These are phyloP conservation scores for Cyrtonyx montezumae DNA, from an alignment of 2,113 vertebrate genomes.

Conservation along the genomic window DNA sequence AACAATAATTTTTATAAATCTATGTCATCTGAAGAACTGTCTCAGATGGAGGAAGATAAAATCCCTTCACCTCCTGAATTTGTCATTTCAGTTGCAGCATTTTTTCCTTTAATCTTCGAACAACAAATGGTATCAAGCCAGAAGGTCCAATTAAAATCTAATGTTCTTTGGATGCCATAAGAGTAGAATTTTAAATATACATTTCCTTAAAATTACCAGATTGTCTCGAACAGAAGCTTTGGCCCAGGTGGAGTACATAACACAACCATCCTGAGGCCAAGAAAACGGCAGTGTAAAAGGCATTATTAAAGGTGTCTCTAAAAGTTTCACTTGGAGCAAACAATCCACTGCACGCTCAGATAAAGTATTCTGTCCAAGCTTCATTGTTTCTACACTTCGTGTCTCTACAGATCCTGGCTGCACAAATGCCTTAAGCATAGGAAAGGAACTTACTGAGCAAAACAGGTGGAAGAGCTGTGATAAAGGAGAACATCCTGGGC, in stretches of 20 bases:
- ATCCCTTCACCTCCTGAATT: not conserved
- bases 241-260: not conserved
- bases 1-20: not conserved
- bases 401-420: not conserved
- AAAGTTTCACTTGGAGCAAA: constrained; percentile 9
- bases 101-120: not conserved
- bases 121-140: not conserved
- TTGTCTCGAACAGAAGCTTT: not conserved
- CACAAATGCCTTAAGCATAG: fast-evolving
- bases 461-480: fast-evolving
- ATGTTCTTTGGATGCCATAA: not conserved
- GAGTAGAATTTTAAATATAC: not conserved
- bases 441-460: not conserved
- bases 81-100: not conserved
- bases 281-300: not conserved
- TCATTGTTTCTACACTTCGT: not conserved
- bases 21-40: not conserved
- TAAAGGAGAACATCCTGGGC: not conserved
- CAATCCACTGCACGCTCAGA: not conserved
- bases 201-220: not conserved
- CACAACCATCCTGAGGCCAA: not conserved
- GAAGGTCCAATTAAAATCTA: not conserved
- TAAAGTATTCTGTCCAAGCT: not conserved
- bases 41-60: not conserved
- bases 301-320: not conserved